phyloP scores from a whole-genome alignment of 2,888 invertebrate genomes.

The Odontocolon sp. region DNA sequence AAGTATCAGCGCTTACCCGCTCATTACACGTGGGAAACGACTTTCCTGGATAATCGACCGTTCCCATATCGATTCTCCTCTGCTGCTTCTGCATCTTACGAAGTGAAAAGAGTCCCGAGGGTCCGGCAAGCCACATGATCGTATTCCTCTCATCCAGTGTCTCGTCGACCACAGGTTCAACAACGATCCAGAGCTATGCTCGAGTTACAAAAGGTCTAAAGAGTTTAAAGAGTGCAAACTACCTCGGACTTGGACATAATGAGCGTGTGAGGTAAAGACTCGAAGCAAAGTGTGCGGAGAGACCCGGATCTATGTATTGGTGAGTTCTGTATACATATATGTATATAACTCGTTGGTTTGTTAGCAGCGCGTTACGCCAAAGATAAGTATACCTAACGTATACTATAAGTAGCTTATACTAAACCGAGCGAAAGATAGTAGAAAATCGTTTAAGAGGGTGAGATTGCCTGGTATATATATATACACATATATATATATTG shows the following conservation, averaged over 20 bases:
- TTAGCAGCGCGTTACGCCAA: neutral
- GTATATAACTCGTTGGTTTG: neutral
- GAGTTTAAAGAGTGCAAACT: constrained; percentile 57
- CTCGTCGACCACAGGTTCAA: constrained; percentile 6
- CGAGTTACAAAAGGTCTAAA: constrained; percentile 36
- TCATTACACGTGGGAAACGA: constrained; percentile 68
- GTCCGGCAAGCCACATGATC: no score
- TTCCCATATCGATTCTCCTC: constrained; percentile 64
- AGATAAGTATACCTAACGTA: constrained; percentile 16
- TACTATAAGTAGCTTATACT: neutral
- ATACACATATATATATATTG: neutral
- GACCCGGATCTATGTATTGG: neutral
- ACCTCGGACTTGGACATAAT: constrained; percentile 41
- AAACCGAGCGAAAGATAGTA: neutral
- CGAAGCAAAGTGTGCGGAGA: no score
- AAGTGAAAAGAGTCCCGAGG: neutral
- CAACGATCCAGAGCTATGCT: neutral
- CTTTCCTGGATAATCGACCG: constrained; percentile 66
- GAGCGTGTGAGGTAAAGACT: constrained; percentile 37
- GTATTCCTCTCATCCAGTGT: constrained; percentile 5
- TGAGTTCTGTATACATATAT: neutral
- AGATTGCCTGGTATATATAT: neutral
- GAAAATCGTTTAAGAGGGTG: constrained; percentile 17
- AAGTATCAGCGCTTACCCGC: constrained; percentile 52
- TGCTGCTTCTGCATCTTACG: constrained; percentile 31